Evolutionary conservation across 2,113 vertebrate genomes (phyloP).

Genomic region (Ibidorhyncha struthersii): DNA sequence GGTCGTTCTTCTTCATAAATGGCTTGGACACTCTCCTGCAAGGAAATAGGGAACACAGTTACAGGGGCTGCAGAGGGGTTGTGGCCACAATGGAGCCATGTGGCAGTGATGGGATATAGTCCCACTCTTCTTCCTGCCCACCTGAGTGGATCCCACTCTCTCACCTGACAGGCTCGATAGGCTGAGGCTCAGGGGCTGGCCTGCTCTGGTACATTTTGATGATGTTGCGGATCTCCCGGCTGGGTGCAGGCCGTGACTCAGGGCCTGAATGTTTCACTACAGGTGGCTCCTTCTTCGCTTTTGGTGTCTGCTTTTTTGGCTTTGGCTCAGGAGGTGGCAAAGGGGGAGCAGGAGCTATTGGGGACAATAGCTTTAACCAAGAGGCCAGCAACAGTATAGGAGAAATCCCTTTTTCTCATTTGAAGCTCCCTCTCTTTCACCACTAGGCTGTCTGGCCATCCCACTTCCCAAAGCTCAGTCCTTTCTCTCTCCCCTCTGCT

Average conservation of each 20-base stretch:
- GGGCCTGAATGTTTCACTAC: neutral
- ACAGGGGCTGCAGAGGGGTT: neutral
- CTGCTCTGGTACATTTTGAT: constrained; percentile 89
- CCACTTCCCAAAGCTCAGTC: neutral
- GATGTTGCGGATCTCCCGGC: constrained; percentile 87
- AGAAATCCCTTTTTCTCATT: neutral
- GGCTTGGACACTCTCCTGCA: constrained; percentile 68
- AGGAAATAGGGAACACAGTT: neutral
- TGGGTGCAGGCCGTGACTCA: constrained; percentile 66
- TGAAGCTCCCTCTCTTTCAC: neutral
- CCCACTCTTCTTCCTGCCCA: neutral
- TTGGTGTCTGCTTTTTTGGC: neutral
- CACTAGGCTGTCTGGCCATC: neutral
- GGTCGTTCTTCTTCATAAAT: constrained; percentile 84
- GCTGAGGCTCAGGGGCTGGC: constrained; percentile 74
- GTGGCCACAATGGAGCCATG: neutral
- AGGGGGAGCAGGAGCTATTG: neutral
- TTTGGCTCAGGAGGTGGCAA: neutral
- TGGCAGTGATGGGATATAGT: neutral
- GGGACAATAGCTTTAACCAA: neutral
- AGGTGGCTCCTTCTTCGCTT: neutral
- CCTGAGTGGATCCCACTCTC: neutral
- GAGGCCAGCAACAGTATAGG: neutral
- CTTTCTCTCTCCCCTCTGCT: neutral
- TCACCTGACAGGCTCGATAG: constrained; percentile 81